phyloP scores from a whole-genome alignment of 2,113 vertebrate genomes.

The Proteles cristata region DNA sequence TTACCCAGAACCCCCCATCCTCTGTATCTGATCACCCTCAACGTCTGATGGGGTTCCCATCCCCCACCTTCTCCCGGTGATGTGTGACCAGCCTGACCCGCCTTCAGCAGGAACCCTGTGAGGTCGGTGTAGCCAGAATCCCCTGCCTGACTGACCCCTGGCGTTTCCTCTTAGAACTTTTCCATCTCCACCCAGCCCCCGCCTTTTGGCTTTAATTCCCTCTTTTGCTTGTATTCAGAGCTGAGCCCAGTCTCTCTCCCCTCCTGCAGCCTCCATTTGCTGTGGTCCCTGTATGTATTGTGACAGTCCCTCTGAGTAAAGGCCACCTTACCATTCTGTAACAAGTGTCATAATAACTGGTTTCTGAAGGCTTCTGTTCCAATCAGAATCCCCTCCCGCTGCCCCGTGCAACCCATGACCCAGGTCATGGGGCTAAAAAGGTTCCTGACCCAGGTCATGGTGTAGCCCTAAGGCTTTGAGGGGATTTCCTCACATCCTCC shows the following conservation, averaged over 20 bases:
- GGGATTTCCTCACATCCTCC: background rate
- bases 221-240: background rate
- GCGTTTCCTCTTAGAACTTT: background rate
- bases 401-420: background rate
- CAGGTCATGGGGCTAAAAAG: background rate
- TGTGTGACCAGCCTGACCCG: background rate
- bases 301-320: background rate
- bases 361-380: background rate
- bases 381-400: background rate
- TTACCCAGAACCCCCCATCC: background rate
- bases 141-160: too few species aligned
- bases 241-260: background rate
- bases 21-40: background rate
- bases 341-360: background rate
- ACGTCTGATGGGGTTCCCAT: background rate
- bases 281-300: background rate
- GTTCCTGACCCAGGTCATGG: background rate
- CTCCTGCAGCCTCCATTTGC: background rate
- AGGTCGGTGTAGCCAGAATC: background rate
- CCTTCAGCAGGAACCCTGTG: background rate
- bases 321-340: background rate
- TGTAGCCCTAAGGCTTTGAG: background rate
- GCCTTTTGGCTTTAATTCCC: background rate
- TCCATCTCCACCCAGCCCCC: background rate
- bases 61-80: too few species aligned